Evolutionary conservation across 2,113 vertebrate genomes (phyloP), one percentile per base, ranked within the genome.

Genomic region (Oriolus oriolus): DNA sequence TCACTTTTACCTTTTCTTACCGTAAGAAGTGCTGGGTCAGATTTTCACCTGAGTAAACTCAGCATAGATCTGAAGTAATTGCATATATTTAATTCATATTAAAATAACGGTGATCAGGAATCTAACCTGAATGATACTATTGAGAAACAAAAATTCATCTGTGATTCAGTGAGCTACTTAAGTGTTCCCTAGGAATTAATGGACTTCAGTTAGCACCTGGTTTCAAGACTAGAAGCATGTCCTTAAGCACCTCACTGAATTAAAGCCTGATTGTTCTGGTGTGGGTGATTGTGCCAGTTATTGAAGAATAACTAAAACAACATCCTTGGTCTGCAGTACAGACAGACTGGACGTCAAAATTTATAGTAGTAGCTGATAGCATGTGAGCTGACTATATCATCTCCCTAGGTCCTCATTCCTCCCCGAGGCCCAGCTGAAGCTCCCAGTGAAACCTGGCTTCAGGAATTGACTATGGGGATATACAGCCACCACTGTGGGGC

Each of bases 1-100:
- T 95, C 96, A 97, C 73, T 97, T 98, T 97, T 93, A 97, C 85
- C 77, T 97, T 98, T 98, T 97, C 93, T 96, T 97, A 97, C 68
- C 50, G 35, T 92, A 87, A 91, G 87, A 96, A 94, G 90, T 97
- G 95, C 95, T 93, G 54, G 45, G 81, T 83, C 53, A 82, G 78
- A 84, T 83, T 94, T 60, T 89, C 68, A 84, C 73, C 63, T 83
- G 76, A 85, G 71, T 69, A 65, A 78, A 41, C 39, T 90, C 84
- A 92, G 85, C 37, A 65, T 30, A 66, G 66, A 90, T 92, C 75
- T 88, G 78, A 82, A 95, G 50, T 78, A 85, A 84, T 22, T 75
- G 23, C 81, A 33, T 92, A 73, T 83, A 83, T 83, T 93, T 81
- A 75, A 91, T 74, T 74, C 19, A 82, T 68, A 82, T 80, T 71